Percentiles rank a stretch among this genome's conserved stretches.
Conservation (phyloP, 2,113 vertebrate species). For the Psettodes erumei region DNA sequence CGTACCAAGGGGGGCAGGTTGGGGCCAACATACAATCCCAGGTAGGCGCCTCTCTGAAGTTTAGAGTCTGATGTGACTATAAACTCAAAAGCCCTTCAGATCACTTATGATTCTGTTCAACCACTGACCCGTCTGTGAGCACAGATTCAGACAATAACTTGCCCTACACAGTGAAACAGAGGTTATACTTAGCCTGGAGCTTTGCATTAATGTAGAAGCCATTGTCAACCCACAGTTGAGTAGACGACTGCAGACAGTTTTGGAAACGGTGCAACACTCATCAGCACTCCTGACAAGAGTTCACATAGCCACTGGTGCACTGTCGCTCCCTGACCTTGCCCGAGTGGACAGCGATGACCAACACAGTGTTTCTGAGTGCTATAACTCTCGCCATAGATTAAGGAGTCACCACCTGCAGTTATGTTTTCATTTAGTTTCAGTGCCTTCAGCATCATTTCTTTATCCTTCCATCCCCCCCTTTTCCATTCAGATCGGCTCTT, state of each 20-base stretch:
- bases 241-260: constrained; percentile 79
- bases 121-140: constrained; percentile 39
- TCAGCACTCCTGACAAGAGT: constrained; percentile 76
- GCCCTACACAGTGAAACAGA: constrained; percentile 65
- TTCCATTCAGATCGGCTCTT: constrained; percentile 68
- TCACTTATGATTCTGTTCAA: constrained; percentile 21
- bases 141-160: constrained; percentile 29
- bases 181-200: constrained; percentile 72
- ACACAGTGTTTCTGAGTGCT: constrained; percentile 52
- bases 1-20: constrained; percentile 99
- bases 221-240: constrained; percentile 77
- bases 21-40: constrained; percentile 99
- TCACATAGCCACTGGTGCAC: constrained; percentile 76
- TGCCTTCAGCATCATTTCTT: constrained; percentile 68
- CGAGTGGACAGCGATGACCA: constrained; percentile 69
- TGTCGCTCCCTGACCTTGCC: constrained; percentile 76
- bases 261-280: constrained; percentile 80
- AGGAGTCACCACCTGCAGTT: constrained; percentile 63
- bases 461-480: constrained; percentile 32
- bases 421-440: constrained; percentile 63
- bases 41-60: constrained; percentile 89
- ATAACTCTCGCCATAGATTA: constrained; percentile 69
- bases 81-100: constrained; percentile 27
- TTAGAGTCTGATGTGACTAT: constrained; percentile 25
- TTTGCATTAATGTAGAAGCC: constrained; percentile 53